These are phyloP conservation scores for Oreochromis aureus DNA, from an alignment of 2,113 vertebrate species.

Conservation along the genomic window DNA sequence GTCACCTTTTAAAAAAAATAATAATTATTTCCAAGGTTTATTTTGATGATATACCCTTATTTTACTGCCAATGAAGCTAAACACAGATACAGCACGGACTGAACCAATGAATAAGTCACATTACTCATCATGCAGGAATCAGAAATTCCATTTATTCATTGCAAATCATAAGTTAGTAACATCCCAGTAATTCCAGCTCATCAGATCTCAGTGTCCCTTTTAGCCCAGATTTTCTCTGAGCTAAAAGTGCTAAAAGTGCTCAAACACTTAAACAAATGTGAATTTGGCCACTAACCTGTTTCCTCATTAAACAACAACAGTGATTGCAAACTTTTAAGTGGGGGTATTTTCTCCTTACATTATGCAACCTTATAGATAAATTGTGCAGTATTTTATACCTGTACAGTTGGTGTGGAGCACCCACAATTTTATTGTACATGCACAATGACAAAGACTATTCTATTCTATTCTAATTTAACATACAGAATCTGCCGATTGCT, in stretches of 20 bases:
- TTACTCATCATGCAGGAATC: not conserved
- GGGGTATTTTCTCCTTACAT: fast-evolving
- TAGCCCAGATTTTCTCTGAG: not conserved
- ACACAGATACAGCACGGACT: not conserved
- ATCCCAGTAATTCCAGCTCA: not conserved
- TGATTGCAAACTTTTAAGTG: not conserved
- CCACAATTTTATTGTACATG: not conserved
- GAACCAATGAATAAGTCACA: fast-evolving
- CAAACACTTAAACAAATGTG: not conserved
- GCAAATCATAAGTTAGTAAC: not conserved
- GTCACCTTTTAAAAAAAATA: fast-evolving
- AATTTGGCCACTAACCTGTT: not conserved
- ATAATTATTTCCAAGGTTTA: not conserved
- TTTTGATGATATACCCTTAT: not conserved
- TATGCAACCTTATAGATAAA: not conserved
- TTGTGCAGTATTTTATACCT: not conserved
- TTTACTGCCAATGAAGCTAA: not conserved
- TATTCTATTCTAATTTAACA: not conserved
- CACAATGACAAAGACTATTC: not conserved
- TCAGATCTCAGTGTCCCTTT: not conserved
- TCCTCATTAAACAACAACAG: not conserved
- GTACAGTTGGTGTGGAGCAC: not conserved
- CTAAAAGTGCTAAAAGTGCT: not conserved
- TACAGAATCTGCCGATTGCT: not conserved
- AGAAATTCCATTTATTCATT: not conserved